phyloP scores from a whole-genome alignment of 2,888 invertebrate genomes.

The Ferdinandea cuprea region DNA sequence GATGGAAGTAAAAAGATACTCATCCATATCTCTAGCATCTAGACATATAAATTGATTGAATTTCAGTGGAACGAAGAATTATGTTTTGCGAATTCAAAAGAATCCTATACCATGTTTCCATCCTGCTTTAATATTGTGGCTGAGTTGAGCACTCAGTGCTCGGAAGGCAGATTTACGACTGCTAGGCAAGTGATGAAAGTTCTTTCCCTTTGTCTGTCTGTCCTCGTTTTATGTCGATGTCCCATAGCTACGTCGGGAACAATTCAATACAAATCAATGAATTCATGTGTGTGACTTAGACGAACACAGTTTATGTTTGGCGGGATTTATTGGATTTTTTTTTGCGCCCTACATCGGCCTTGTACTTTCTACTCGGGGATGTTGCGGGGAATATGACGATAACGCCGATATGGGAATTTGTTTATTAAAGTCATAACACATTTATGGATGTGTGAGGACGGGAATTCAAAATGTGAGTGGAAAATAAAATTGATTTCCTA shows the following conservation, averaged over 20 bases:
- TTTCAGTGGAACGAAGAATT: constrained; percentile 63
- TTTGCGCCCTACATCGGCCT: neutral
- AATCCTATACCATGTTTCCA: constrained; percentile 18
- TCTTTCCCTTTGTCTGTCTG: constrained; percentile 50
- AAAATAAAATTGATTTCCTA: constrained; percentile 23
- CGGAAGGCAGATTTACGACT: constrained; percentile 65
- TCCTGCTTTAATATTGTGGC: too few species aligned
- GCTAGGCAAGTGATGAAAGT: constrained; percentile 61
- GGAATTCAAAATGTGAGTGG: constrained; percentile 37
- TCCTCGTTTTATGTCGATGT: constrained; percentile 21
- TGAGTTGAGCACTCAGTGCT: constrained; percentile 12
- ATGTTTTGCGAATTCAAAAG: constrained; percentile 72
- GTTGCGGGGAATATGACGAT: constrained; percentile 23
- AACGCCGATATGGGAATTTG: constrained; percentile 16
- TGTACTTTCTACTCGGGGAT: neutral
- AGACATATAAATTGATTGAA: constrained; percentile 69
- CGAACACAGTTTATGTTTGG: constrained; percentile 62
- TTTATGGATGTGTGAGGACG: constrained; percentile 35
- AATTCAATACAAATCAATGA: constrained; percentile 72
- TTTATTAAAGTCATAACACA: constrained; percentile 63
- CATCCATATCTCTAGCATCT: neutral
- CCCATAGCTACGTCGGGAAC: constrained; percentile 35
- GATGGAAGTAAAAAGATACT: neutral
- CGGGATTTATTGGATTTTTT: constrained; percentile 64
- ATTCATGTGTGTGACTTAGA: constrained; percentile 61